A percentile compares a stretch with the other conserved stretches of the same genome.
These are phyloP conservation scores for Rhizomys pruinosus DNA, from an alignment of 2,113 vertebrate genomes.

Conservation along the genomic window DNA sequence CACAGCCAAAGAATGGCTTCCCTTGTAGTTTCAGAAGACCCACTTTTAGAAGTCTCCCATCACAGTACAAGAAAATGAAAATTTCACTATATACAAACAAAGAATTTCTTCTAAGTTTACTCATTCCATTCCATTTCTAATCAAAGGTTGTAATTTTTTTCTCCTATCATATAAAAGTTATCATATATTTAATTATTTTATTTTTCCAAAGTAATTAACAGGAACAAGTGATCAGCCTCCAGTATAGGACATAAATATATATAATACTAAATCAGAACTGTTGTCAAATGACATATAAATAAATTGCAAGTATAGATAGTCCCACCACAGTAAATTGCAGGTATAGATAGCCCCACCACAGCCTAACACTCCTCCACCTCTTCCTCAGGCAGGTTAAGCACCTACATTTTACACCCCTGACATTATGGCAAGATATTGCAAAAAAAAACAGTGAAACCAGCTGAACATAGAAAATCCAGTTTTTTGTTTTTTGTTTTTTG, in stretches of 20 bases:
- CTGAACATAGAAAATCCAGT: conserved; percentile 37
- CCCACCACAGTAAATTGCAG: not conserved
- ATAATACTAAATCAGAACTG: not conserved
- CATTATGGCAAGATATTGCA: conserved; percentile 1
- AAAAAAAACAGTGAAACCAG: conserved; percentile 41
- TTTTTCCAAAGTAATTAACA: conserved; percentile 48
- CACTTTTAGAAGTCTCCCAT: conserved; percentile 5
- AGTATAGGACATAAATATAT: conserved; percentile 1
- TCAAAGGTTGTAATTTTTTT: conserved; percentile 42
- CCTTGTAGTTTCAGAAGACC: conserved; percentile 32
- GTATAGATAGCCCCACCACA: not conserved
- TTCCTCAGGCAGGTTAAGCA: not conserved
- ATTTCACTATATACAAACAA: not conserved
- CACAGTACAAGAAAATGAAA: conserved; percentile 42
- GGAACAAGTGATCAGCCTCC: not conserved
- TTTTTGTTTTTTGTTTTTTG: no score
- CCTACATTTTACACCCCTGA: conserved; percentile 30
- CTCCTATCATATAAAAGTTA: conserved; percentile 6
- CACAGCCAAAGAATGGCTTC: conserved; percentile 50
- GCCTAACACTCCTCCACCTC: not conserved
- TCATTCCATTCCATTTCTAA: conserved; percentile 30
- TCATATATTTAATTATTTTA: conserved; percentile 25
- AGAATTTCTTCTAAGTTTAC: conserved; percentile 55
- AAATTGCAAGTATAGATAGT: not conserved
- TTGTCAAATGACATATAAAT: not conserved